phyloP scores from a whole-genome alignment of 2,797 vertebrate genomes.

The Huso huso region DNA sequence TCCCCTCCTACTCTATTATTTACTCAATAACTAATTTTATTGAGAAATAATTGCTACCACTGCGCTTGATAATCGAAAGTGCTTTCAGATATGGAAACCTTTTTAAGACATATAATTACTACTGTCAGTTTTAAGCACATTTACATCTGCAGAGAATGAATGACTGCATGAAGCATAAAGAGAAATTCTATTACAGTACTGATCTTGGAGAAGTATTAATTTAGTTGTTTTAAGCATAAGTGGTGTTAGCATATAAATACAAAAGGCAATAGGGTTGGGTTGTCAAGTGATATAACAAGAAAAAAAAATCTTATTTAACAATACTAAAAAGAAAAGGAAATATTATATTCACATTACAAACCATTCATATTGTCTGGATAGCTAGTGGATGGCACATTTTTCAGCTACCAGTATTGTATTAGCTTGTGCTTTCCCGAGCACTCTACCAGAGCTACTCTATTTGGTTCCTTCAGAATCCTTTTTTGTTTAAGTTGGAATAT shows the following conservation, averaged over 20 bases:
- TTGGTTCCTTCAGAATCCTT: no score
- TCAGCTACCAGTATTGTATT: no score
- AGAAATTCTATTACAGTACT: slow-evolving; percentile 38
- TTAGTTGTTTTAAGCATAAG: slow-evolving; percentile 27
- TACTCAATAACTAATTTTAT: slow-evolving; percentile 91
- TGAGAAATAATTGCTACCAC: slow-evolving; percentile 92
- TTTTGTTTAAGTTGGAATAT: no score
- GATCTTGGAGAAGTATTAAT: slow-evolving; percentile 31
- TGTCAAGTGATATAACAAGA: not conserved
- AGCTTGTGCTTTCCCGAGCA: no score
- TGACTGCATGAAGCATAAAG: slow-evolving; percentile 50
- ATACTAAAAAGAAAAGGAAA: no score
- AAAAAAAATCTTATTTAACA: no score
- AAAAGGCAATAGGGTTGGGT: not conserved
- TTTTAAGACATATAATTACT: slow-evolving; percentile 79
- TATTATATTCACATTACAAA: no score
- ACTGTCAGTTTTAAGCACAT: slow-evolving; percentile 49
- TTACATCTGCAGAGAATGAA: slow-evolving; percentile 52
- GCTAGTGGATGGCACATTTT: no score
- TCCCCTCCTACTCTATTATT: slow-evolving; percentile 78
- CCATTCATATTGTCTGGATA: no score
- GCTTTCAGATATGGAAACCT: slow-evolving; percentile 86
- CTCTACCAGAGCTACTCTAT: no score
- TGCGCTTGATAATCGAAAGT: slow-evolving; percentile 86
- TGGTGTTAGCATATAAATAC: not conserved